These are phyloP conservation scores for Bergia sp. DNA, from an alignment of 92 coral and sea anemone genomes.

Conservation along the genomic window DNA sequence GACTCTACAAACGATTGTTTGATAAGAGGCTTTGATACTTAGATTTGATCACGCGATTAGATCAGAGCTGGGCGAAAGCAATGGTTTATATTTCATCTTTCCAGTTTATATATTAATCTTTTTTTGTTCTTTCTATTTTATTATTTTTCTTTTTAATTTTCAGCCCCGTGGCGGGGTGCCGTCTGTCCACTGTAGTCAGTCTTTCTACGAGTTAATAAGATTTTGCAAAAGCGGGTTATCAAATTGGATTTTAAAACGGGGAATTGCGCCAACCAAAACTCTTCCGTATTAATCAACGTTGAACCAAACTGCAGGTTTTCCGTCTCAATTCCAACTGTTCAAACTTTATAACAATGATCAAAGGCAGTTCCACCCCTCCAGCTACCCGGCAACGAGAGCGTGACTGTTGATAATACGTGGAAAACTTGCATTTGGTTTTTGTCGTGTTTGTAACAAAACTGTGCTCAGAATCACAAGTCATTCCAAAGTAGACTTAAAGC, in stretches of 20 bases:
- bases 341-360: neutral
- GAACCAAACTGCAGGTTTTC: neutral
- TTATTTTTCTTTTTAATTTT: no score
- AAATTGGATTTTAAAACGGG: neutral
- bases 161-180: no score
- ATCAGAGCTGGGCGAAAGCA: neutral
- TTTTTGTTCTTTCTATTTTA: neutral
- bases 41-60: conserved; percentile 30
- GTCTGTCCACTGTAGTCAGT: no score
- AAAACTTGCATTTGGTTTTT: neutral
- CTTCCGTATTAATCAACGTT: neutral
- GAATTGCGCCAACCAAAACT: neutral
- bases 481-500: neutral
- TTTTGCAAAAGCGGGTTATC: neutral
- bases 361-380: neutral
- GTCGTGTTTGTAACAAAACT: neutral
- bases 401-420: neutral
- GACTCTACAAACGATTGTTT: neutral
- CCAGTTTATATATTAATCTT: neutral
- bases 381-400: neutral
- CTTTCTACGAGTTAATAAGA: no score
- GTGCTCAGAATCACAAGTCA: neutral
- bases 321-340: neutral
- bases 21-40: conserved; percentile 29
- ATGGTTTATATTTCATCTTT: neutral